phyloP scores from a whole-genome alignment of 2,797 vertebrate genomes.

The Rhynchonycteris naso region DNA sequence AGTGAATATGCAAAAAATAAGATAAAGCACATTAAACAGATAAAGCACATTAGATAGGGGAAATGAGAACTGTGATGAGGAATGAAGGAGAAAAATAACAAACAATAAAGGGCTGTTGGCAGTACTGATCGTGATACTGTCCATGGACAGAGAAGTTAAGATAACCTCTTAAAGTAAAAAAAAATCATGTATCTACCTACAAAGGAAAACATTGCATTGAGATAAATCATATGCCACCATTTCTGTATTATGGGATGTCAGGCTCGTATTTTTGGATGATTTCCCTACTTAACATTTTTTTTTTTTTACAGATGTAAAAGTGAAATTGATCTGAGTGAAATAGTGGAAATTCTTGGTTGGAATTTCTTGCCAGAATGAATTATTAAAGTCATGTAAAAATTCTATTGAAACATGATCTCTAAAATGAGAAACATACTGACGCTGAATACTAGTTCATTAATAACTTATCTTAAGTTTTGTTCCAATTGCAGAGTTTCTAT shows the following conservation, averaged over 20 bases:
- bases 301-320: neutral
- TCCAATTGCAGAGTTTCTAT: neutral
- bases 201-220: neutral
- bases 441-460: neutral
- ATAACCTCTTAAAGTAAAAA: neutral
- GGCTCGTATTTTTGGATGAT: neutral
- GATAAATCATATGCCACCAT: neutral
- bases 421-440: slow-evolving; percentile 19
- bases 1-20: neutral
- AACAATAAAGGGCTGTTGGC: neutral
- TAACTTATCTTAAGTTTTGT: neutral
- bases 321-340: slow-evolving; percentile 31
- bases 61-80: neutral
- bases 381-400: slow-evolving; percentile 25
- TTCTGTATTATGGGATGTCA: neutral
- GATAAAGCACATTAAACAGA: neutral
- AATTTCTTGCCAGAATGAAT: slow-evolving; percentile 41
- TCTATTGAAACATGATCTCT: neutral
- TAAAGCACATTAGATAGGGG: too few relatives aligned
- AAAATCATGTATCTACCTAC: neutral
- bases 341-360: slow-evolving; percentile 12
- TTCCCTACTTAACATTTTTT: neutral
- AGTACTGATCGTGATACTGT: neutral
- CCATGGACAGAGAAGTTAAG: neutral
- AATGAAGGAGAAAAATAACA: neutral